Evolutionary conservation across 1,140 invertebrate species (phyloP), one percentile per base, ranked within the genome.

Genomic region (Ceratosolen solmsi): DNA sequence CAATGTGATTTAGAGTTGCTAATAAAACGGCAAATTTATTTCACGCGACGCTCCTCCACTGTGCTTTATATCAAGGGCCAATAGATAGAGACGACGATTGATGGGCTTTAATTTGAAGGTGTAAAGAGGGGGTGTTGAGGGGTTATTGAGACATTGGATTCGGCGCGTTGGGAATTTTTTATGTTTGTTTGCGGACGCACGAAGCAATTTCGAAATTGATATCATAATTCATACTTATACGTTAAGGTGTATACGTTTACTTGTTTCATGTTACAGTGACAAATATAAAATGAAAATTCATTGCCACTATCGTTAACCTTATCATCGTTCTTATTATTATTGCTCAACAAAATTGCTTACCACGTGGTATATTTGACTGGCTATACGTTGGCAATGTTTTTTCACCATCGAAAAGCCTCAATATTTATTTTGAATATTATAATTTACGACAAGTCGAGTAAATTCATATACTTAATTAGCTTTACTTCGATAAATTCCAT

Each of bases 11-110:
- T 83, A 83, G 36, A n/a, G 71, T 20, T 27, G 73, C 82, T 83
- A 83, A 83, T 83, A 83, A 83, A 83, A 79, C 30, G 70, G 22
- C 41, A 33, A 78, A 81, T 82, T 82, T 81, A 81, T 82, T 68
- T 70, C 54, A 20, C 41, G 46, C 5, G 54, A 8, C n/a, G 41
- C 33, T 70, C 51, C 60, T 81, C 54, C 68, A 49, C 15, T 54
- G 33, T 5, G 49, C 22, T 38, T 63, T 73, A 30, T 58, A 30
- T 41, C 51, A 30, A 63, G 41, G 38, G 58, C 30, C 58, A 54
- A 22, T 27, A 36, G 60, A 46, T 36, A 51, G 56, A 80, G 38
- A 56, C 65, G 60, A 13, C 74, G 76, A 83, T 83, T 79, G 82
- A 79, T 83, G 82, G 76, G 41, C 76, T 83, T 83, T 83, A 83